Conservation (phyloP, 2,888 invertebrate genomes). For the Caenorhabditis sulstoni region DNA sequence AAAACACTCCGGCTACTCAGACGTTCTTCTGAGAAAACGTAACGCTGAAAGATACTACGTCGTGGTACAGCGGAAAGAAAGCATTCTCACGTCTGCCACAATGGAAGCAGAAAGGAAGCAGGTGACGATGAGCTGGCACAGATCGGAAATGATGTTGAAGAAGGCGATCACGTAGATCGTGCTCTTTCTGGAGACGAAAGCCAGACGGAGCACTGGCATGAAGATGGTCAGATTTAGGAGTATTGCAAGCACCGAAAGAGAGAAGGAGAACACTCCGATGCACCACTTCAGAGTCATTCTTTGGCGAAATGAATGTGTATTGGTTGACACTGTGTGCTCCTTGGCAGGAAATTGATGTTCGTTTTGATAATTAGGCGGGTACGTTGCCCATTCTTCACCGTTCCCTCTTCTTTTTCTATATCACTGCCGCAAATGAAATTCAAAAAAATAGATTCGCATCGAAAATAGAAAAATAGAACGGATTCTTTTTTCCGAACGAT, state of each 20-base stretch:
- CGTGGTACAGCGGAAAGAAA: too few species aligned
- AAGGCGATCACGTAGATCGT: slow-evolving; percentile 53
- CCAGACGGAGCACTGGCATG: slow-evolving; percentile 6
- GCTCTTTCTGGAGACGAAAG: slow-evolving; percentile 10
- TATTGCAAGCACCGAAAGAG: slow-evolving; percentile 4
- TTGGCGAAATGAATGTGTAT: neutral
- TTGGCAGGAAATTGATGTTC: slow-evolving; percentile 1
- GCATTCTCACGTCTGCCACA: neutral
- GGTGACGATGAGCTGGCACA: slow-evolving; percentile 33
- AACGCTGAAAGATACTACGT: slow-evolving; percentile 6
- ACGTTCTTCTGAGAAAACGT: slow-evolving; percentile 2
- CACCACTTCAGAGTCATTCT: slow-evolving; percentile 15
- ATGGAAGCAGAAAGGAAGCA: slow-evolving; percentile 37
- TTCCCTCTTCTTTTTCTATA: too few species aligned
- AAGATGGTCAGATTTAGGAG: slow-evolving; percentile 28
- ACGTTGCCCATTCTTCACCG: too few species aligned
- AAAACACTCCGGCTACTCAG: neutral
- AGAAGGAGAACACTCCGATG: slow-evolving; percentile 1
- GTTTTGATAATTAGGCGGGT: neutral
- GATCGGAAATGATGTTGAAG: slow-evolving; percentile 45
- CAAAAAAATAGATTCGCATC: too few species aligned
- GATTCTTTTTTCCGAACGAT: too few species aligned
- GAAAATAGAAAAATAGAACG: too few species aligned
- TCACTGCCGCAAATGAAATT: too few species aligned
- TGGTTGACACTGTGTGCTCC: neutral